Evolutionary conservation across 2,797 vertebrate genomes (phyloP).

Genomic region (Parauchenoglanis ngamensis): DNA sequence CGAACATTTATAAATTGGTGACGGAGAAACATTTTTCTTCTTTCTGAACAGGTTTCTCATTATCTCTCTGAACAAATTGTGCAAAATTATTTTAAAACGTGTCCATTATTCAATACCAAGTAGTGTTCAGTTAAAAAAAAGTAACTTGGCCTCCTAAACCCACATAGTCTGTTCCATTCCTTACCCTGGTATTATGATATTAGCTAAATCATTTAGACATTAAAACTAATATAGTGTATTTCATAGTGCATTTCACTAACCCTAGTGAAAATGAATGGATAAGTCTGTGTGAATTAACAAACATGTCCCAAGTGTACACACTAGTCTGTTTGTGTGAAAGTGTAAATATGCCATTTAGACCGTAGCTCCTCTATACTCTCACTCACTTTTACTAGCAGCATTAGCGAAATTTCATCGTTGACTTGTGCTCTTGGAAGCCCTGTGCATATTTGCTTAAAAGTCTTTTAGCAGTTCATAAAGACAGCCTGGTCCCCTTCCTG

Average conservation of each 20-base stretch:
- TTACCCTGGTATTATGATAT: not conserved
- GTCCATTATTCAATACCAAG: not conserved
- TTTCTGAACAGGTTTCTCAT: too few species aligned
- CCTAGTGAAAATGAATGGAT: constrained; percentile 35
- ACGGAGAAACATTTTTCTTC: too few species aligned
- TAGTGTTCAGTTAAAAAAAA: too few species aligned
- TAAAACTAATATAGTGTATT: not conserved
- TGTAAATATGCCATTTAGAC: constrained; percentile 62
- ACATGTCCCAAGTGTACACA: constrained; percentile 9
- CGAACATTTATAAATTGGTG: not conserved
- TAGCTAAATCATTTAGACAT: not conserved
- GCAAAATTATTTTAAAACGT: not conserved
- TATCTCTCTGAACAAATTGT: not conserved
- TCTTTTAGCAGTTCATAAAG: constrained; percentile 90
- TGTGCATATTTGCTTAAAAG: constrained; percentile 85
- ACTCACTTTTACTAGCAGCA: constrained; percentile 46
- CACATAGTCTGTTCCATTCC: not conserved
- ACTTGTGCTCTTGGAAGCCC: constrained; percentile 60
- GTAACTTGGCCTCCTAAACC: not conserved
- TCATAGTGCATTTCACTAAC: not conserved
- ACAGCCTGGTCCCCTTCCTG: constrained; percentile 86
- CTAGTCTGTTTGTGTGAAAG: constrained; percentile 55
- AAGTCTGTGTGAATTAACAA: constrained; percentile 49
- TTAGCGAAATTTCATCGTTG: constrained; percentile 30
- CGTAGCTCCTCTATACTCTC: constrained; percentile 34